Evolutionary conservation across 2,797 vertebrate genomes (phyloP).

Genomic region (Spinus olivaceus): DNA sequence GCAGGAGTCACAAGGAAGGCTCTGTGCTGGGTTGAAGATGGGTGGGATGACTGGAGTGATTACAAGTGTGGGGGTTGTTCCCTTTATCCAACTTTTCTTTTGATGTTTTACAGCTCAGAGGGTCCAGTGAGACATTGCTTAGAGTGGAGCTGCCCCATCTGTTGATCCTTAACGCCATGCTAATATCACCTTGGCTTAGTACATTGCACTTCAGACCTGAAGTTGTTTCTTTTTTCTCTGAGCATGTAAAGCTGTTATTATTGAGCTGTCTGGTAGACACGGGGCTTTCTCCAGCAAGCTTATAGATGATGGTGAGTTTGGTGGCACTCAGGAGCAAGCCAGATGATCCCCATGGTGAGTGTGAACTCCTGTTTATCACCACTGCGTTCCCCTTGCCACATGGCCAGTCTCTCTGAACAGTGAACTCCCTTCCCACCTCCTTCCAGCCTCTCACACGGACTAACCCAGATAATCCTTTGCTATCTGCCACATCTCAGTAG

Average conservation of each 20-base stretch:
- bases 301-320: neutral
- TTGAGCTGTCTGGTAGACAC: neutral
- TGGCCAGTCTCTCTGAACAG: neutral
- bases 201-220: neutral
- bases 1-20: neutral
- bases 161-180: neutral
- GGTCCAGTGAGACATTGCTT: neutral
- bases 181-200: neutral
- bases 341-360: neutral
- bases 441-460: neutral
- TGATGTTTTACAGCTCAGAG: neutral
- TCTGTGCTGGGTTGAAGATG: neutral
- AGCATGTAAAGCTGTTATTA: neutral
- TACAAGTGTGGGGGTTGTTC: neutral
- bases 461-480: constrained; percentile 54
- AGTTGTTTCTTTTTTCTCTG: neutral
- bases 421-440: constrained; percentile 5
- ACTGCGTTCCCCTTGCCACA: accelerated
- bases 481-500: constrained; percentile 32
- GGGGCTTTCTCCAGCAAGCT: neutral
- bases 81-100: neutral
- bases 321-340: neutral
- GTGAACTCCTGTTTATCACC: neutral
- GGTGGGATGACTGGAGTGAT: neutral
- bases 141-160: neutral